Base-by-base conservation (phyloP, 37 sponge, comb jelly and placozoan genomes). In the Crambe crambe region DNA sequence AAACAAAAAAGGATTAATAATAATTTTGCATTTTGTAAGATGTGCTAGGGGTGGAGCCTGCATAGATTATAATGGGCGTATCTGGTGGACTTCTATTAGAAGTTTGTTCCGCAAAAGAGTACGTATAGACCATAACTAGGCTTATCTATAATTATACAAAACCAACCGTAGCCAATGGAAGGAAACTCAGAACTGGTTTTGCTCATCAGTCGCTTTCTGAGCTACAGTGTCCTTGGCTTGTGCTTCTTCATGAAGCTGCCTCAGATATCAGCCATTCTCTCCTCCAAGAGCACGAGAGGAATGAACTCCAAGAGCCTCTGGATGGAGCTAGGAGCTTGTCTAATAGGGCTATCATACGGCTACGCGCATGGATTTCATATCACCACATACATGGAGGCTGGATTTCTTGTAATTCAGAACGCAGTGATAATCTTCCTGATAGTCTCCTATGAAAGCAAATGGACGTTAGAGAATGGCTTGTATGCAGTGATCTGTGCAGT, bases 201-300 rank as follows among this genome's bases (percentile, higher is more conserved):
- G 47, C 8, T 42, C 18, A 47, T 85, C 56, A 85, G 86, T 43
- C 44, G 73, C n/a, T 30, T 31, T 3, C 74, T 85, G 35, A 78
- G 79, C 79, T 78, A 79, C 20, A 66, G 66, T 41, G 89, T 88
- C 26, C 59, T 88, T 20, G 27, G 76, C 1, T 29, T 88, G 67
- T 42, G 78, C 34, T 31, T 69, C 15, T 68, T 29, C 42, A 69
- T 76, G 70, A 88, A 83, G 64, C 58, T 88, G 39, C 89, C 89
- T 26, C 89, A 88, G 32, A 54, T 88, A 5, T 27, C 18, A 36
- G 54, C 72, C 42, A 58, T 83, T 10, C 67, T 68, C 15, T 38
- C 47, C 9, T 60, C 83, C 6, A 32, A 38, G 58, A 83, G 66
- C 34, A 70, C 57, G 15, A 25, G 43, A 41, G 89, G 89, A 30